These are phyloP conservation scores for Trialeurodes vaporariorum DNA, from an alignment of 1,140 invertebrate species.

Conservation along the genomic window DNA sequence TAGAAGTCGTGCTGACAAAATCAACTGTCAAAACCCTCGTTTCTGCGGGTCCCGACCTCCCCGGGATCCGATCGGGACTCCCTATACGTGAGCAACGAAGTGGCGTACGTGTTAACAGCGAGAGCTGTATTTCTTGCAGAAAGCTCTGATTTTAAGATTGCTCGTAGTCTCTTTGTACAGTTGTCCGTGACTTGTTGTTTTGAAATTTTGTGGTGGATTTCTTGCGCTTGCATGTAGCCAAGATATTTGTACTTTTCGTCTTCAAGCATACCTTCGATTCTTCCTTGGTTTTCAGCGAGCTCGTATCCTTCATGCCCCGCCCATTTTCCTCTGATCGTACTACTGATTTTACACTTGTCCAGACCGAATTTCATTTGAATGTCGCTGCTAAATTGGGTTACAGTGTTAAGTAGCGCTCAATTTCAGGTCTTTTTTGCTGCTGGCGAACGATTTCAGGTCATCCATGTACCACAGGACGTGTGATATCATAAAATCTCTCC, in stretches of 20 bases:
- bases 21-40: no score
- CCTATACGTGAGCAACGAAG: no score
- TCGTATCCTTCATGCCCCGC: not conserved
- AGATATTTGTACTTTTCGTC: conserved; percentile 10
- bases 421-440: not conserved
- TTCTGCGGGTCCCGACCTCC: no score
- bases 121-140: not conserved
- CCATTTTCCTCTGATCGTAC: not conserved
- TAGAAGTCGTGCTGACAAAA: no score
- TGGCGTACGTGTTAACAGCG: conserved; percentile 8
- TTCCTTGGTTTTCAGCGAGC: not conserved
- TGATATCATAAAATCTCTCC: not conserved
- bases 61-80: no score
- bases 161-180: not conserved
- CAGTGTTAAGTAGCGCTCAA: not conserved
- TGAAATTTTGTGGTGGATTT: not conserved
- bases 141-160: not conserved
- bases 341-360: not conserved
- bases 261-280: not conserved
- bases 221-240: not conserved
- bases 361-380: not conserved
- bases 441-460: not conserved
- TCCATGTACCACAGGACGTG: not conserved
- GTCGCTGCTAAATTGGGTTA: not conserved
- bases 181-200: not conserved